Conservation (phyloP, 2,113 vertebrate genomes). For the Hippopotamus amphibius region DNA sequence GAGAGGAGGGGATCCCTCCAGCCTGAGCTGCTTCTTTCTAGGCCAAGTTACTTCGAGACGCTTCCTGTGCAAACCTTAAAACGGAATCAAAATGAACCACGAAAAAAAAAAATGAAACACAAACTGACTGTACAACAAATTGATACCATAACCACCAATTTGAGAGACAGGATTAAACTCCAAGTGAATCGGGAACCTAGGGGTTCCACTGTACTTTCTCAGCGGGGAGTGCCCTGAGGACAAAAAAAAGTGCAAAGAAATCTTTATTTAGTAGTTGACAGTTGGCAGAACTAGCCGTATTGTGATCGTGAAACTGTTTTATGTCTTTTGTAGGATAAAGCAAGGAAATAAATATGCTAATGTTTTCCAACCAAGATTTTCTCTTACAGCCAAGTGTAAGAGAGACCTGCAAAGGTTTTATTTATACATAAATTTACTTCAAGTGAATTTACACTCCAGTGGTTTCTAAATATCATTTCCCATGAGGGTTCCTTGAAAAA, state of each 20-base stretch:
- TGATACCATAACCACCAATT: neutral
- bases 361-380: neutral
- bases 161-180: neutral
- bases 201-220: neutral
- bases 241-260: neutral
- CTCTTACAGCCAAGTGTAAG: neutral
- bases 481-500: neutral
- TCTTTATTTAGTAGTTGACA: rapidly evolving
- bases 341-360: neutral
- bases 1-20: neutral
- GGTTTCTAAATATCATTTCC: neutral
- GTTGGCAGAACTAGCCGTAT: rapidly evolving
- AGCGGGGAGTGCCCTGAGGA: neutral
- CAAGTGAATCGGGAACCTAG: neutral
- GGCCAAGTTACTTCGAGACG: neutral
- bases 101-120: neutral
- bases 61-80: neutral
- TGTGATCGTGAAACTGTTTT: neutral
- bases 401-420: neutral
- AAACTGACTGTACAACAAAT: neutral
- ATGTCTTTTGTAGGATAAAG: neutral
- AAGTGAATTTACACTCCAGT: neutral
- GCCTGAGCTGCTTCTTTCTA: neutral
- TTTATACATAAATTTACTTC: neutral
- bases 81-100: neutral